A percentile compares a stretch with the other conserved stretches of the same genome.
phyloP scores from a whole-genome alignment of 2,113 vertebrate genomes.

The Stigmatopora nigra region DNA sequence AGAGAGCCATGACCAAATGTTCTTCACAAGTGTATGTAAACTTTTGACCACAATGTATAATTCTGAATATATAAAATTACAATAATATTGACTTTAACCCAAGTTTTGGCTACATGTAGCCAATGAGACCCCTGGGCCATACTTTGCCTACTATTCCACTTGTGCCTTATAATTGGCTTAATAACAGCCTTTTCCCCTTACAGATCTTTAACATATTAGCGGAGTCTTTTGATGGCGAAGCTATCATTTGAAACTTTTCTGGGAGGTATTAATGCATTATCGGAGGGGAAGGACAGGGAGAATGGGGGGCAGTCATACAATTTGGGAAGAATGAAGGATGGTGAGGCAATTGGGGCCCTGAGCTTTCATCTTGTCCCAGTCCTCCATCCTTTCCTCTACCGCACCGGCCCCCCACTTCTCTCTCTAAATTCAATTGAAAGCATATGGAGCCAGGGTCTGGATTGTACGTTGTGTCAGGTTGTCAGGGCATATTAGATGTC shows the following conservation, averaged over 20 bases:
- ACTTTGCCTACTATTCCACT: slow-evolving; percentile 22
- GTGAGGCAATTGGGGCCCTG: slow-evolving; percentile 58
- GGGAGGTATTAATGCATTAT: slow-evolving; percentile 30
- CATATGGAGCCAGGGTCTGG: slow-evolving; percentile 66
- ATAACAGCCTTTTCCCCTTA: slow-evolving; percentile 72
- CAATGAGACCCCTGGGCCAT: neutral
- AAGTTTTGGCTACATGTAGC: too few relatives aligned
- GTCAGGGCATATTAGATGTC: slow-evolving; percentile 57
- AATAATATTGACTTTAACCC: too few relatives aligned
- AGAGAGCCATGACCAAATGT: too few relatives aligned
- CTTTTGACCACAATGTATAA: too few relatives aligned
- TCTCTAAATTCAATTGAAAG: slow-evolving; percentile 75
- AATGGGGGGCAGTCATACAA: slow-evolving; percentile 53
- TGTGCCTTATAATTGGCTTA: slow-evolving; percentile 70
- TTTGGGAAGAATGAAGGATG: slow-evolving; percentile 76
- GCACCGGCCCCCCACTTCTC: slow-evolving; percentile 2
- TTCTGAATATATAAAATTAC: too few relatives aligned
- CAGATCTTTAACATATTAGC: slow-evolving; percentile 81
- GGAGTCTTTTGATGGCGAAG: slow-evolving; percentile 74
- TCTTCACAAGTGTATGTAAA: too few relatives aligned
- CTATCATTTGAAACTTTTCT: slow-evolving; percentile 70
- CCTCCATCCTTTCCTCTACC: slow-evolving; percentile 41
- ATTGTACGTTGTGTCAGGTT: slow-evolving; percentile 63
- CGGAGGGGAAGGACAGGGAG: slow-evolving; percentile 19
- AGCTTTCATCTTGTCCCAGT: slow-evolving; percentile 70